phyloP scores from a whole-genome alignment of 2,888 invertebrate species.

The Drosophila peninsularis region DNA sequence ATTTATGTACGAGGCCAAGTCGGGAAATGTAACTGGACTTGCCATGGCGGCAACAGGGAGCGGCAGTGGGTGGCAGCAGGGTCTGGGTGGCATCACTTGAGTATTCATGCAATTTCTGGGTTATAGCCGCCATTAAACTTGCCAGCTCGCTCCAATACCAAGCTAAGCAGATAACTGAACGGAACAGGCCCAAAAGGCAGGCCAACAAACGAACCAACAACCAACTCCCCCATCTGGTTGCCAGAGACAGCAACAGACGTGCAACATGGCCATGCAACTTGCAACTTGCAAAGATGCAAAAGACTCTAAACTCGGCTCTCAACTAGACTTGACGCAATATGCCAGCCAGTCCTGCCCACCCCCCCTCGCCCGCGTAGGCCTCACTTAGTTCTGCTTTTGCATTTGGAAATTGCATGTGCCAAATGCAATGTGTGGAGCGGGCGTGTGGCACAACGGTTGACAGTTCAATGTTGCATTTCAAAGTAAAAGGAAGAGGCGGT shows the following conservation, averaged over 20 bases:
- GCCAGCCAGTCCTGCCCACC: neutral
- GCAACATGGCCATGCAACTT: conserved; percentile 23
- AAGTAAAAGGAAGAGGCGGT: conserved; percentile 48
- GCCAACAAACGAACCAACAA: neutral
- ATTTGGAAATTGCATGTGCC: conserved; percentile 76
- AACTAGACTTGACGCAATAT: conserved; percentile 12
- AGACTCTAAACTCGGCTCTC: conserved; percentile 14
- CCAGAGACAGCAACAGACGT: conserved; percentile 40
- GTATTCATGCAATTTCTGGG: conserved; percentile 80
- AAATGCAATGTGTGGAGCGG: conserved; percentile 54
- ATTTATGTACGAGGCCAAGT: conserved; percentile 74
- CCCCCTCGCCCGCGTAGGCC: conserved; percentile 29
- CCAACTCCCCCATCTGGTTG: conserved; percentile 5
- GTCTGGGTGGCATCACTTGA: conserved; percentile 55
- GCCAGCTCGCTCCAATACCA: conserved; percentile 18
- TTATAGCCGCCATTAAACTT: conserved; percentile 78
- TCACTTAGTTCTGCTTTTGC: conserved; percentile 51
- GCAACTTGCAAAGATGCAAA: conserved; percentile 39
- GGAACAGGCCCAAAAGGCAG: conserved; percentile 5
- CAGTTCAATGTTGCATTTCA: conserved; percentile 77
- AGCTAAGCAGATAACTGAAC: conserved; percentile 41
- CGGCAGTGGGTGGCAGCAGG: neutral
- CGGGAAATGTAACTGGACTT: conserved; percentile 46
- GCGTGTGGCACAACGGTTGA: conserved; percentile 56
- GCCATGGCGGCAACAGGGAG: conserved; percentile 8